phyloP scores from a whole-genome alignment of 2,797 vertebrate species.

The Simalia tracyae region DNA sequence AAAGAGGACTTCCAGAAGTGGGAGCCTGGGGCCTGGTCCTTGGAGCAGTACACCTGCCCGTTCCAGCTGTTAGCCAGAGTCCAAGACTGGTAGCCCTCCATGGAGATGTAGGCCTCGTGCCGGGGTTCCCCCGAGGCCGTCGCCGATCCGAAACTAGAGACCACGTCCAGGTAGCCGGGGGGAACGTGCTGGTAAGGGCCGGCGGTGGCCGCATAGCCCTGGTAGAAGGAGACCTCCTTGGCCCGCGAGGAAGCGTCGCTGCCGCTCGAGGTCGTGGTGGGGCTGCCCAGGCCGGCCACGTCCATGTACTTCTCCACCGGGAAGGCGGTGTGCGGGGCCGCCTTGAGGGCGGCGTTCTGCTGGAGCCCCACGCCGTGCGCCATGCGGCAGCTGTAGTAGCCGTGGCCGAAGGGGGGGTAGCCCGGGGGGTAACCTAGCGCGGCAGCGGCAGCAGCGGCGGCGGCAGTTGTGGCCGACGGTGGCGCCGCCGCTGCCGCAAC shows the following conservation, averaged over 20 bases:
- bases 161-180: constrained; percentile 82
- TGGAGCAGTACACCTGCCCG: constrained; percentile 82
- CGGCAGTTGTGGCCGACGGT: constrained; percentile 66
- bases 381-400: constrained; percentile 84
- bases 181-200: constrained; percentile 80
- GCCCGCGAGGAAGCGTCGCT: constrained; percentile 77
- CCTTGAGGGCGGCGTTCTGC: constrained; percentile 78
- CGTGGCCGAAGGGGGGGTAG: constrained; percentile 81
- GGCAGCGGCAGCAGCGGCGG: constrained; percentile 70
- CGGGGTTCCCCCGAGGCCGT: constrained; percentile 71
- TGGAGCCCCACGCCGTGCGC: constrained; percentile 80
- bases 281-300: constrained; percentile 77
- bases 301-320: constrained; percentile 83
- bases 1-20: constrained; percentile 85
- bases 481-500: constrained; percentile 38
- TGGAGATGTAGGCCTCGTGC: constrained; percentile 80
- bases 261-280: constrained; percentile 70
- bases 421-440: constrained; percentile 75
- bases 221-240: constrained; percentile 82
- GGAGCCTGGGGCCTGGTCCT: constrained; percentile 82
- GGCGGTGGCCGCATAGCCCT: constrained; percentile 71
- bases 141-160: constrained; percentile 75
- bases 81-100: constrained; percentile 85
- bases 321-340: constrained; percentile 76
- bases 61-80: constrained; percentile 85